Base-by-base conservation (phyloP, 2,113 vertebrate genomes). In the Indri indri region DNA sequence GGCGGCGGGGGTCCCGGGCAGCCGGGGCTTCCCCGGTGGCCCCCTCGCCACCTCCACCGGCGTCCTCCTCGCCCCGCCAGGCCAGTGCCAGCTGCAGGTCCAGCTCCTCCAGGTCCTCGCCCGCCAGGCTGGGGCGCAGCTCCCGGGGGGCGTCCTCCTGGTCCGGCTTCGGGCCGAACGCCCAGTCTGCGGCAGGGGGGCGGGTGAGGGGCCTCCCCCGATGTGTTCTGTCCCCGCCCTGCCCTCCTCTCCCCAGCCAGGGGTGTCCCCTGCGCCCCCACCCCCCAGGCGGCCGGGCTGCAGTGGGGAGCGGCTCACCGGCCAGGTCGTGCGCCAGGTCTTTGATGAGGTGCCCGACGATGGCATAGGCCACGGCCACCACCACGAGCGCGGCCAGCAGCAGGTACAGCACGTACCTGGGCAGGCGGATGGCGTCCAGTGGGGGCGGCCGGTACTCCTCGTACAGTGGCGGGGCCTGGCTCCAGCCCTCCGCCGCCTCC, bases 271-370 rank as follows among this genome's bases (percentile, higher is more conserved):
- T 1, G 23, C 3, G 1, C 27, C 50, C 50, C n/a, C 7, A 9
- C 40, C 0, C 14, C 74, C 12, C 0, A 6, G 17, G 42, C 1
- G 30, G 10, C 32, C 65, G 45, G 5, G 22, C 27, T 2, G 10
- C 3, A 25, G 40, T 7, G 17, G 76, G 9, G 0, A 8, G 27
- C 5, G 47, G 82, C 99, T 99, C 98, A 99, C 99, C 99, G 0
- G 99, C 99, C 0, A 99, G 98, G 97, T 99, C 99, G 5, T 99
- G 99, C 59, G 99, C 80, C 87, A 99, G 99, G 98, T 99, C 99
- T 95, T 99, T 99, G 98, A 99, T 99, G 97, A 99, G 99, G 97
- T 99, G 99, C 0, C 99, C 99, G 1, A 99, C 99, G 3, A 99
- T 99, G 97, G 99, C 99, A 0, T 99, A 99, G 1, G 99, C 99